A percentile compares a stretch with the other conserved stretches of the same genome.
These are phyloP conservation scores for Brachyhypopomus gauderio DNA, from an alignment of 2,113 vertebrate species.

Conservation along the genomic window DNA sequence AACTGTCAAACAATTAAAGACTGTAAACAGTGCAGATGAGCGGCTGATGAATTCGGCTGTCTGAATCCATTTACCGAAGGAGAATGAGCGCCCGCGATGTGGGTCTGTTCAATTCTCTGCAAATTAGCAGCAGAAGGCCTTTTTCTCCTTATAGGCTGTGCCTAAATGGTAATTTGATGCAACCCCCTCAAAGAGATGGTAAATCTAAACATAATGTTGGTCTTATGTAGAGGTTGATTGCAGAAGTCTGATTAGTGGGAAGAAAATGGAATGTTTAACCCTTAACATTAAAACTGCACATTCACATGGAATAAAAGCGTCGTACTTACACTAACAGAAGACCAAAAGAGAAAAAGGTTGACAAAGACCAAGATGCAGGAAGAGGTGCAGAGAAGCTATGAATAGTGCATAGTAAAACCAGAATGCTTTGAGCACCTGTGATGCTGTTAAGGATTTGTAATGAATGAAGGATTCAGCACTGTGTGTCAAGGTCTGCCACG, in stretches of 20 bases:
- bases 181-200: neutral
- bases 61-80: conserved; percentile 62
- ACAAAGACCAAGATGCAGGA: neutral
- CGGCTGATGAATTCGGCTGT: conserved; percentile 71
- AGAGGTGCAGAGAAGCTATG: conserved; percentile 41
- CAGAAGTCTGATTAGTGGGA: neutral
- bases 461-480: conserved; percentile 64
- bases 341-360: neutral
- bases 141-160: conserved; percentile 9
- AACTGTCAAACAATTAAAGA: conserved; percentile 76
- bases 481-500: conserved; percentile 68
- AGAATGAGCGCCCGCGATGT: conserved; percentile 51
- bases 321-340: conserved; percentile 2
- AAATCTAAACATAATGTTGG: conserved; percentile 28
- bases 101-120: conserved; percentile 48
- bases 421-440: conserved; percentile 57
- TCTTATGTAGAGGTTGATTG: conserved; percentile 17
- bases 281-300: conserved; percentile 9
- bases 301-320: neutral
- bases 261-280: conserved; percentile 30
- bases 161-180: conserved; percentile 39
- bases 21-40: conserved; percentile 73
- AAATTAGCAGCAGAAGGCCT: conserved; percentile 41
- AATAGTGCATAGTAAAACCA: conserved; percentile 64
- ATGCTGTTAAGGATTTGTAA: conserved; percentile 65